These are phyloP conservation scores for Onychostoma macrolepis DNA, from an alignment of 2,113 vertebrate genomes.

Conservation along the genomic window DNA sequence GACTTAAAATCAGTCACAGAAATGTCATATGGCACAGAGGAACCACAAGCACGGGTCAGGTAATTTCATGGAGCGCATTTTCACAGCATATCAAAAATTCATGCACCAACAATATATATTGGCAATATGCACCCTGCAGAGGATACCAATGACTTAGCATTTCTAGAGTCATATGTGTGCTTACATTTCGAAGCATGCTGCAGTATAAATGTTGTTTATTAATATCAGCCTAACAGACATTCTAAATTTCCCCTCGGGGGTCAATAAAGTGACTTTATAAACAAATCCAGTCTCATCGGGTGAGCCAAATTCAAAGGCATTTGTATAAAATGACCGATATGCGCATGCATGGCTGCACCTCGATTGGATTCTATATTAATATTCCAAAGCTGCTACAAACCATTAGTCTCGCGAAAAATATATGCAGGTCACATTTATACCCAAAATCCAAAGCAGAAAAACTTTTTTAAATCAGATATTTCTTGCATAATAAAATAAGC, in stretches of 20 bases:
- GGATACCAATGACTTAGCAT: not conserved
- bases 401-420: not conserved
- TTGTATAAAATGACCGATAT: not conserved
- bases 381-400: not conserved
- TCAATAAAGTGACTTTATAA: not conserved
- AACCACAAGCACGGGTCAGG: not conserved
- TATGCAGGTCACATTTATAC: constrained; percentile 6
- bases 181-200: not conserved
- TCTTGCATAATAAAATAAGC: not conserved
- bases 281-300: not conserved
- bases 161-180: not conserved
- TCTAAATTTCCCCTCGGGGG: not conserved
- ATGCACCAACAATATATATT: constrained; percentile 14
- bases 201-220: constrained; percentile 18
- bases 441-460: not conserved
- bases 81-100: constrained; percentile 17
- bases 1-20: not conserved
- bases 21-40: constrained; percentile 21
- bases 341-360: not conserved
- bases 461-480: not conserved
- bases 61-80: constrained; percentile 18
- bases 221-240: not conserved
- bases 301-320: not conserved
- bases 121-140: constrained; percentile 28
- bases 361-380: constrained; percentile 9